These are phyloP conservation scores for Spondyliosoma cantharus DNA, from an alignment of 2,797 vertebrate species.

Conservation along the genomic window DNA sequence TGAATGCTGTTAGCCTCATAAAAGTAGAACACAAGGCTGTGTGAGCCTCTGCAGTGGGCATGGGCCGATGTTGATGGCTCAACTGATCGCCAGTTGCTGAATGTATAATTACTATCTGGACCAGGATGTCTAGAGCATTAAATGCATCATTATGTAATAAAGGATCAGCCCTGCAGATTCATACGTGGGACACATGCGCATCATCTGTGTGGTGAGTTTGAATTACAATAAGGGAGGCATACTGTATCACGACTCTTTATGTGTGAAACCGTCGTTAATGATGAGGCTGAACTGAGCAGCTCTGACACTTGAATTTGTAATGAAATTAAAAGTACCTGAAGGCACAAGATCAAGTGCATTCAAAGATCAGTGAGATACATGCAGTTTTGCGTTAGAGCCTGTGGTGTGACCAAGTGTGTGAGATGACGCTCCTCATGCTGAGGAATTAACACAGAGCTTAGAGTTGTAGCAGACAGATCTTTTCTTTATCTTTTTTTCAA, in stretches of 20 bases:
- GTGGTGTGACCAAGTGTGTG: neutral
- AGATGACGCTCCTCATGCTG: neutral
- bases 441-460: neutral
- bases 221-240: neutral
- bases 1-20: too few relatives aligned
- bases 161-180: neutral
- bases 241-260: neutral
- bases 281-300: neutral
- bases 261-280: neutral
- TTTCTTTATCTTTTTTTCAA: too few relatives aligned
- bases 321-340: neutral
- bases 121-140: neutral
- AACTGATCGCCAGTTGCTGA: neutral
- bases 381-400: neutral
- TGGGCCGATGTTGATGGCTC: neutral
- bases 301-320: neutral
- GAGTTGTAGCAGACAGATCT: neutral
- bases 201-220: neutral
- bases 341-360: neutral
- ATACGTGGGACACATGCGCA: neutral
- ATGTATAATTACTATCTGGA: slow-evolving; percentile 1
- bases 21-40: neutral
- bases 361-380: neutral
- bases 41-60: neutral
- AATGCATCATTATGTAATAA: neutral